Conservation (phyloP, 2,797 vertebrate genomes). For the Pteropus rufus region DNA sequence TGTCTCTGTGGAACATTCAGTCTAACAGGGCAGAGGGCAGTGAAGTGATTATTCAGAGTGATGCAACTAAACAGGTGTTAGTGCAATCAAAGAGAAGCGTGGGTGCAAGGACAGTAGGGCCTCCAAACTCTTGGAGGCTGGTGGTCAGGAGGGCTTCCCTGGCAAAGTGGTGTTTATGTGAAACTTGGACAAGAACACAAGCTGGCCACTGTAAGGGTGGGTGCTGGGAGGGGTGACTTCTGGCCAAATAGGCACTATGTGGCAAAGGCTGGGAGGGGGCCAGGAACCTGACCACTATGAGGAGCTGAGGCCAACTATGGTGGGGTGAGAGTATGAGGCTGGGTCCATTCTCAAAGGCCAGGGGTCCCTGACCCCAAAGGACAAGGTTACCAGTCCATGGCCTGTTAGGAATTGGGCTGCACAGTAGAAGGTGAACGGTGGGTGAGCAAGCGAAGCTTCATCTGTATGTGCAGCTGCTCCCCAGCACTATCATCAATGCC, state of each 20-base stretch:
- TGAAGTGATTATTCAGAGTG: not conserved
- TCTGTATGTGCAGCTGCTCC: no score
- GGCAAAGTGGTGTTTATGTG: not conserved
- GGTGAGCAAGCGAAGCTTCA: no score
- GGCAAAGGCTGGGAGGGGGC: not conserved
- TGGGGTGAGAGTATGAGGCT: accelerated
- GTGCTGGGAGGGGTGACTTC: not conserved
- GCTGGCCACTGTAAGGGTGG: not conserved
- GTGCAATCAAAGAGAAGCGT: not conserved
- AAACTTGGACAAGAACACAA: not conserved
- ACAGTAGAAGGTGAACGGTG: no score
- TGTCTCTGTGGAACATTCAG: not conserved
- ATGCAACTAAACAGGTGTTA: not conserved
- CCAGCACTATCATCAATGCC: no score
- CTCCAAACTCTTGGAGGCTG: not conserved
- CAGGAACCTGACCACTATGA: not conserved
- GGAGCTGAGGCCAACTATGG: not conserved
- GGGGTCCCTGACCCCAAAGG: no score
- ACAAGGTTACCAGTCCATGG: no score
- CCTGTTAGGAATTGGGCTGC: no score
- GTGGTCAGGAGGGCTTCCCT: not conserved
- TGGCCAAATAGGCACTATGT: accelerated
- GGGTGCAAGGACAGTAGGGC: not conserved
- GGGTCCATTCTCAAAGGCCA: no score
- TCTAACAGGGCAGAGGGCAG: not conserved